These are phyloP conservation scores for Meloidogyne exigua DNA, from an alignment of 1,140 invertebrate genomes.

Conservation along the genomic window DNA sequence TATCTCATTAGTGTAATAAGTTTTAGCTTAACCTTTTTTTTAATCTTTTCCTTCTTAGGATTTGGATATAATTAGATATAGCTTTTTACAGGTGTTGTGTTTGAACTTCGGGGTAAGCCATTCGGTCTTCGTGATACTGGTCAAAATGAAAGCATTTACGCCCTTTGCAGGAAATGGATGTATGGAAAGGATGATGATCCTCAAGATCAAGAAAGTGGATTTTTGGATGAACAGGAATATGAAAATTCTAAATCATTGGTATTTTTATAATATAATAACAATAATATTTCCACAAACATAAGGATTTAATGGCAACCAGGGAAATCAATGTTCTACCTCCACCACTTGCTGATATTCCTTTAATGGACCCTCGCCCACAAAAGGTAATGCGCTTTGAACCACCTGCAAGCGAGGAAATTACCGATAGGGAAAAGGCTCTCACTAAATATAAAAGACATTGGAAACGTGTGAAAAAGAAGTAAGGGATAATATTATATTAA, in stretches of 20 bases:
- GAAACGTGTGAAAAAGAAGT: constrained; percentile 50
- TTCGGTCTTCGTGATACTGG: constrained; percentile 45
- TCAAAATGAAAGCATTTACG: constrained; percentile 40
- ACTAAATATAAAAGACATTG: constrained; percentile 41
- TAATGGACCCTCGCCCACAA: constrained; percentile 40
- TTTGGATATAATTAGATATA: background rate
- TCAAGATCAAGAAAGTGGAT: constrained; percentile 19
- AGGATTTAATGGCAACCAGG: constrained; percentile 52
- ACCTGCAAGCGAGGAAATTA: background rate
- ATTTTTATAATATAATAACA: too few relatives aligned
- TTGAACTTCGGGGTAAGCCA: constrained; percentile 50
- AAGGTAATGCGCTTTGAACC: constrained; percentile 22
- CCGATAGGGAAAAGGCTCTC: constrained; percentile 15
- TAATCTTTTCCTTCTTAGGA: too few relatives aligned
- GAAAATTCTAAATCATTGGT: constrained; percentile 8
- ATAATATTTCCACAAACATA: too few relatives aligned
- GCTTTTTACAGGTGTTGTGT: constrained; percentile 39
- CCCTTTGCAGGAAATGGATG: constrained; percentile 53
- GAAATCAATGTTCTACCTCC: constrained; percentile 42
- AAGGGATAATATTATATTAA: too few relatives aligned
- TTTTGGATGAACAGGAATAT: constrained; percentile 27
- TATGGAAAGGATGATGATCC: constrained; percentile 55
- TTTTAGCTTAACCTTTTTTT: too few relatives aligned
- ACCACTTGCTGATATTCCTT: constrained; percentile 21
- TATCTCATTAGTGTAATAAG: too few relatives aligned